Conservation (phyloP, 2,888 invertebrate species). For the Meghimatium bilineatum region DNA sequence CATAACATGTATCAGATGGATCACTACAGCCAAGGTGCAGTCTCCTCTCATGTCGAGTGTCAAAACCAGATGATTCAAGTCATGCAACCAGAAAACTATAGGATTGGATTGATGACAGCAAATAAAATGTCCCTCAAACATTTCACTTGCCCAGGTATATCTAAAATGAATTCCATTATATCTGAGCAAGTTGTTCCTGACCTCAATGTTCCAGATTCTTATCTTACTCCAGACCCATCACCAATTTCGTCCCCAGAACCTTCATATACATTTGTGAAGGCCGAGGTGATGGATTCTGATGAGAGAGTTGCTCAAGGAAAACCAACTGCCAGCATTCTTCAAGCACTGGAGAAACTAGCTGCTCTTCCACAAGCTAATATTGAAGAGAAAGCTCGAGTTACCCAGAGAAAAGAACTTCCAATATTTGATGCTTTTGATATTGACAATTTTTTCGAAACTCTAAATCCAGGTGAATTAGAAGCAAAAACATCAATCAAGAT, state of each 20-base stretch:
- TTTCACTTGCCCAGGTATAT: conserved; percentile 27
- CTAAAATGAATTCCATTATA: conserved; percentile 52
- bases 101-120: conserved; percentile 51
- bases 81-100: conserved; percentile 56
- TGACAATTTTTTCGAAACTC: conserved; percentile 54
- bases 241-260: conserved; percentile 68
- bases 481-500: conserved; percentile 29
- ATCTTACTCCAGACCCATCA: conserved; percentile 71
- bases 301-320: neutral
- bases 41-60: neutral
- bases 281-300: conserved; percentile 22
- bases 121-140: conserved; percentile 41
- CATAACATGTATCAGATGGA: conserved; percentile 33
- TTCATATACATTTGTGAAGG: conserved; percentile 30
- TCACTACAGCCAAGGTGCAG: conserved; percentile 31
- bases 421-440: conserved; percentile 55
- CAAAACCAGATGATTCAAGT: conserved; percentile 53
- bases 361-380: conserved; percentile 12
- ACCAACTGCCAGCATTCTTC: conserved; percentile 47
- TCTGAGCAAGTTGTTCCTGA: conserved; percentile 50
- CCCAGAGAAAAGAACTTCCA: conserved; percentile 52
- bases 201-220: conserved; percentile 71
- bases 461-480: conserved; percentile 30
- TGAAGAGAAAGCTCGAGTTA: neutral
- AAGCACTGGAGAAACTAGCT: conserved; percentile 60